A percentile compares a stretch with the other conserved stretches of the same genome.
These are phyloP conservation scores for Papilio dardanus DNA, from an alignment of 1,140 invertebrate genomes.

Conservation along the genomic window DNA sequence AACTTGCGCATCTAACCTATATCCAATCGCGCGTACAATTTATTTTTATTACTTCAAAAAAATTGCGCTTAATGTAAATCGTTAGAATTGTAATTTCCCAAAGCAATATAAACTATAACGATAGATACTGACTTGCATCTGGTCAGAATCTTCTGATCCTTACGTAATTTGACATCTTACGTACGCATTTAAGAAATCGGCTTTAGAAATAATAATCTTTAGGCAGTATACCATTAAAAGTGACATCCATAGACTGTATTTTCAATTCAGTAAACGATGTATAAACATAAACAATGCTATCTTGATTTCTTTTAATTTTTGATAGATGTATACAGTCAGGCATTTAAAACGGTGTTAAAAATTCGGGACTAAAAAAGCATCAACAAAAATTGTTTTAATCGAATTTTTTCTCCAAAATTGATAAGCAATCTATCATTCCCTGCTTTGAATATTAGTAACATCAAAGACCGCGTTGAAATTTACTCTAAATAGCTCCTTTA, in stretches of 20 bases:
- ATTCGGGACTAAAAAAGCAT: too few species aligned
- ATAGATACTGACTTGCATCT: slow-evolving; percentile 14
- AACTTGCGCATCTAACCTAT: slow-evolving; percentile 10
- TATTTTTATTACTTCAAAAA: slow-evolving; percentile 1
- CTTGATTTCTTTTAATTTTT: not conserved
- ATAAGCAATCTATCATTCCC: not conserved
- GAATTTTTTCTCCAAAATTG: not conserved
- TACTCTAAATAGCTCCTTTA: not conserved
- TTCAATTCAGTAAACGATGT: not conserved
- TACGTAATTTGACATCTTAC: slow-evolving; percentile 19
- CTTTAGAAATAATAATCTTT: not conserved
- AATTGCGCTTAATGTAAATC: not conserved
- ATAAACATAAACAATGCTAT: not conserved
- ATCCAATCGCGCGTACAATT: not conserved
- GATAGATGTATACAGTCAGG: too few species aligned
- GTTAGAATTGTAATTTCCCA: slow-evolving; percentile 1
- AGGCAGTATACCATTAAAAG: not conserved
- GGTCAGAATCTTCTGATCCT: slow-evolving; percentile 3
- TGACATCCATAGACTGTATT: not conserved
- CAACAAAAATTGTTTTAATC: not conserved
- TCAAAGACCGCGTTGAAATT: not conserved
- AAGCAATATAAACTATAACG: slow-evolving; percentile 5
- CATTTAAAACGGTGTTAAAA: too few species aligned
- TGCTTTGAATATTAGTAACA: not conserved
- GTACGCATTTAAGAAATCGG: slow-evolving; percentile 5